These are phyloP conservation scores for Chiroxiphia lanceolata DNA, from an alignment of 2,797 vertebrate genomes.

Conservation along the genomic window DNA sequence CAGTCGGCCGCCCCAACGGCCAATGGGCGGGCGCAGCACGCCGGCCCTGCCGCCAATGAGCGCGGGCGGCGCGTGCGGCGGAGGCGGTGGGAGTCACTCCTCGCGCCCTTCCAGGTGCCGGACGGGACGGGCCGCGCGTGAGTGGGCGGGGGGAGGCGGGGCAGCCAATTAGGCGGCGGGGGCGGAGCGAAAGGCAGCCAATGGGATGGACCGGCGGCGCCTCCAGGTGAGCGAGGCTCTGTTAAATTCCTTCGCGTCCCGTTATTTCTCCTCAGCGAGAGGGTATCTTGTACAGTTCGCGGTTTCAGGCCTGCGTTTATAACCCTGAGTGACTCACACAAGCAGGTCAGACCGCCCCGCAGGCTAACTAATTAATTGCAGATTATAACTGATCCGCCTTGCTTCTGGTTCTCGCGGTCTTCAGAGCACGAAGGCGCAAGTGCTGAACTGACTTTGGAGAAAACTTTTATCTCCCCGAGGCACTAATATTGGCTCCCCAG, in stretches of 20 bases:
- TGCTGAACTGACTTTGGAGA: rapidly evolving
- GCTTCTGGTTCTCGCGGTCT: not conserved
- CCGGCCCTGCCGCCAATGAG: not conserved
- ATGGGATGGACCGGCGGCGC: rapidly evolving
- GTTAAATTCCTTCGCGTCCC: rapidly evolving
- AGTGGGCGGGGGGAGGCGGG: rapidly evolving
- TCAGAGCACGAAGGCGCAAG: not conserved
- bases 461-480: not conserved
- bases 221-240: not conserved
- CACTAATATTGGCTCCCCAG: not conserved
- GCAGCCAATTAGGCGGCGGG: not conserved
- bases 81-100: not conserved
- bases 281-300: rapidly evolving
- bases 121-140: not conserved
- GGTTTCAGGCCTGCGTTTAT: rapidly evolving
- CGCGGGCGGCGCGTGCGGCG: not conserved
- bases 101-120: not conserved
- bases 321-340: rapidly evolving
- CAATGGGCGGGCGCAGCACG: not conserved
- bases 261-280: rapidly evolving
- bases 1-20: not conserved
- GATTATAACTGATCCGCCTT: rapidly evolving
- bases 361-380: rapidly evolving
- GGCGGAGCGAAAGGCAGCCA: not conserved
- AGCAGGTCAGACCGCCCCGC: rapidly evolving